A percentile compares a stretch with the other conserved stretches of the same genome.
These are phyloP conservation scores for Brenthis daphne DNA, from an alignment of 2,888 invertebrate genomes.

Conservation along the genomic window DNA sequence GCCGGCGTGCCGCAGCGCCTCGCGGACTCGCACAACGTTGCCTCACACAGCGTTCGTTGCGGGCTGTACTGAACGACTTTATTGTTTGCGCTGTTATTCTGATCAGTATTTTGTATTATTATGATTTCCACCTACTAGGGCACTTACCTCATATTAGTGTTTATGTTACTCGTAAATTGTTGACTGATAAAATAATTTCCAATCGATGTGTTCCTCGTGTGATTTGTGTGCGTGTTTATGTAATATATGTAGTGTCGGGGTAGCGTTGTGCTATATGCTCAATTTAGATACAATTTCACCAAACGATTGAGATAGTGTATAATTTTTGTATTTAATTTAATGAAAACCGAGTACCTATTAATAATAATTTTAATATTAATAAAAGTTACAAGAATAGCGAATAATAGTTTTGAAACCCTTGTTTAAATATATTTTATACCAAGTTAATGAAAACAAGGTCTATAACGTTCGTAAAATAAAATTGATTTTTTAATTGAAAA, in stretches of 20 bases:
- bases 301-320: conserved; percentile 80
- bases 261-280: conserved; percentile 82
- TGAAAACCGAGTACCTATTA: conserved; percentile 81
- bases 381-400: conserved; percentile 73
- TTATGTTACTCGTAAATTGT: conserved; percentile 73
- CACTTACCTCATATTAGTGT: conserved; percentile 77
- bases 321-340: conserved; percentile 80
- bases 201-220: conserved; percentile 77
- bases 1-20: conserved; percentile 43
- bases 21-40: conserved; percentile 72
- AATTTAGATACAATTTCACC: conserved; percentile 81
- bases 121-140: conserved; percentile 75
- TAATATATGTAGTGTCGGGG: conserved; percentile 62
- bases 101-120: conserved; percentile 77
- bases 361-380: conserved; percentile 82
- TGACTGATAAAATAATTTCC: conserved; percentile 80
- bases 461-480: conserved; percentile 61
- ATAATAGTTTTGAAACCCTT: conserved; percentile 56
- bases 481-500: conserved; percentile 52
- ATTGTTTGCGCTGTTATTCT: conserved; percentile 54
- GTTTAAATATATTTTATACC: conserved; percentile 62
- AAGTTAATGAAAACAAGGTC: conserved; percentile 52
- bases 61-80: conserved; percentile 46
- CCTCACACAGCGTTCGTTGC: conserved; percentile 70
- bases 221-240: conserved; percentile 67